These are phyloP conservation scores for Nematostella vectensis DNA, from an alignment of 92 coral and sea anemone species.

Conservation along the genomic window DNA sequence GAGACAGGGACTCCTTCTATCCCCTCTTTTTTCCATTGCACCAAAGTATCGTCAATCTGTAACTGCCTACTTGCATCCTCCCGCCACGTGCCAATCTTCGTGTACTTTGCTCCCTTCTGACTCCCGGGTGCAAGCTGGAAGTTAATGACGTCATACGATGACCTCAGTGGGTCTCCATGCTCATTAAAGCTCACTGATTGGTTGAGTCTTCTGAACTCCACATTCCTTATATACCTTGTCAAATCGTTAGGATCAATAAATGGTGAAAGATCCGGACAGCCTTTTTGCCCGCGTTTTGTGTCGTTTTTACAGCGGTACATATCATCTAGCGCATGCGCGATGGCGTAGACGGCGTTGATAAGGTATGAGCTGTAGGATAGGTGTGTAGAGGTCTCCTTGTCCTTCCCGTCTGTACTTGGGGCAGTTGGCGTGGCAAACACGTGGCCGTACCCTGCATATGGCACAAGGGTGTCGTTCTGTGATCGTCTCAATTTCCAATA, in stretches of 20 bases:
- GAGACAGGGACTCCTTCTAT: constrained; percentile 7
- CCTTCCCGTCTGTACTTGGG: too few relatives aligned
- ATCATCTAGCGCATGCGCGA: constrained; percentile 46
- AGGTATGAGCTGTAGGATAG: constrained; percentile 18
- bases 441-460: too few relatives aligned
- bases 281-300: neutral
- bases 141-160: constrained; percentile 40
- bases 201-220: constrained; percentile 33
- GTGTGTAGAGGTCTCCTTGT: constrained; percentile 1
- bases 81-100: constrained; percentile 37
- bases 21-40: constrained; percentile 35
- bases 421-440: too few relatives aligned
- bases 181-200: constrained; percentile 33
- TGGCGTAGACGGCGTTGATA: constrained; percentile 49
- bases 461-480: too few relatives aligned
- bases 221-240: constrained; percentile 11
- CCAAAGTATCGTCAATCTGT: neutral
- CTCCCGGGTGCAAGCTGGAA: constrained; percentile 7
- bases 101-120: constrained; percentile 6
- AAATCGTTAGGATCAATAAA: constrained; percentile 12
- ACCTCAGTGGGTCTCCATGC: constrained; percentile 36
- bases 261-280: neutral
- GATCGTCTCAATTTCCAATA: neutral
- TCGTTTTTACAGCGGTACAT: constrained; percentile 36
- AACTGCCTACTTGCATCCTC: constrained; percentile 9